Conservation (phyloP, 2,113 vertebrate genomes). For the Ptychochromis oligacanthus region DNA sequence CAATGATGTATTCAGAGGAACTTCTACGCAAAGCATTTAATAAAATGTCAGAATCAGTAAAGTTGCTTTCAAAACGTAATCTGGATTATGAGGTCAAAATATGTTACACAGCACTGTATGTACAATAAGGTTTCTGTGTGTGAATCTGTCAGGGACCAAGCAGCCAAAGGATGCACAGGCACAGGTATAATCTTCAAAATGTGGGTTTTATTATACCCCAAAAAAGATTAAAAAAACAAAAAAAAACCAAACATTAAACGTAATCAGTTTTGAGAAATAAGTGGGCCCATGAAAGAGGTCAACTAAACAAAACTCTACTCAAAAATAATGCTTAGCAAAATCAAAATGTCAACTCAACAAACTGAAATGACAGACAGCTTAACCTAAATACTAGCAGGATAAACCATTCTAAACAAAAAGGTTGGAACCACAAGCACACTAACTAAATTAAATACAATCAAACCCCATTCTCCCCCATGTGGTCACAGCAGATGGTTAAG, state of each 20-base stretch:
- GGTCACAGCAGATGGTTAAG: no score
- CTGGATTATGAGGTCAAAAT: slow-evolving; percentile 16
- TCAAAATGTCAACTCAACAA: neutral
- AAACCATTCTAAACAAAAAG: neutral
- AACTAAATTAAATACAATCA: neutral
- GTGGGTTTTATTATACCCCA: neutral
- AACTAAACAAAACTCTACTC: neutral
- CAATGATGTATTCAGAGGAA: slow-evolving; percentile 32
- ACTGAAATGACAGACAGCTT: neutral
- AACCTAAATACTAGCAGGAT: neutral
- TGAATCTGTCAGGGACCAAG: neutral
- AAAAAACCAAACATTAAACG: no score
- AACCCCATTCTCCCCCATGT: no score
- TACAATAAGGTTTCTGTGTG: neutral
- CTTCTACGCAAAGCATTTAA: slow-evolving; percentile 16
- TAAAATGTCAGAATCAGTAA: slow-evolving; percentile 4
- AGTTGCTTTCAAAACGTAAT: slow-evolving; percentile 14
- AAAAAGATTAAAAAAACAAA: no score
- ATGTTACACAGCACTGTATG: neutral
- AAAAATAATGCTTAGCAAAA: neutral
- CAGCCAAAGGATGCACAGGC: neutral
- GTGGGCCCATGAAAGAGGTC: neutral
- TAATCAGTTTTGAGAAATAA: neutral
- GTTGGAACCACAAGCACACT: neutral
- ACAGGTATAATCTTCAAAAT: neutral